Evolutionary conservation across 2,888 invertebrate species (phyloP).

Genomic region (Cataglyphis rosenhaueri): DNA sequence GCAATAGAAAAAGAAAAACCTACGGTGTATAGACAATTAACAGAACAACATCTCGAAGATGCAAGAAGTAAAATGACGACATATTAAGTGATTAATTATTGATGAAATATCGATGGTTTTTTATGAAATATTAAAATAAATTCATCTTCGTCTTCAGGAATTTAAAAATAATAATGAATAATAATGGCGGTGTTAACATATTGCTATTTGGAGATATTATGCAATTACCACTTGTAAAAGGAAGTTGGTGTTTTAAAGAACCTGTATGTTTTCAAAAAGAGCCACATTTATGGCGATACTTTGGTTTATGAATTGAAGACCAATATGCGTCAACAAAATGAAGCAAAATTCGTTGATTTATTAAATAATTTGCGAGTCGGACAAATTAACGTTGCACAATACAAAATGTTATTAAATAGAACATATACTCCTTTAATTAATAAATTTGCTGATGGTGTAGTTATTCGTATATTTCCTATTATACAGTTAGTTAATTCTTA

Average conservation of each 20-base stretch:
- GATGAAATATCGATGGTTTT: constrained; percentile 6
- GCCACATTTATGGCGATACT: background rate
- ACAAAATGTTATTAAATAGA: background rate
- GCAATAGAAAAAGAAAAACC: constrained; percentile 1
- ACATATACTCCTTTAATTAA: no score
- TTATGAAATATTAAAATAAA: background rate
- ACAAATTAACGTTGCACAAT: background rate
- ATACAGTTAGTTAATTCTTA: background rate
- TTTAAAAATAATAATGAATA: constrained; percentile 3
- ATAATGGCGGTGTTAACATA: background rate
- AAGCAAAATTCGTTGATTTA: background rate
- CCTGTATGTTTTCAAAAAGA: background rate
- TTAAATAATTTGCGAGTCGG: constrained; percentile 11
- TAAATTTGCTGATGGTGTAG: no score
- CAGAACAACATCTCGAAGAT: constrained; percentile 8
- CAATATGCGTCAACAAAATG: background rate
- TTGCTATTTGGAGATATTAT: background rate
- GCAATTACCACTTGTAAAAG: background rate
- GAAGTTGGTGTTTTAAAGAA: background rate
- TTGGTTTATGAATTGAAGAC: background rate
- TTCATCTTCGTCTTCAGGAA: constrained; percentile 3
- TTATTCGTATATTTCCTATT: no score
- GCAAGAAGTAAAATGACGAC: constrained; percentile 1
- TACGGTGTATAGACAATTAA: background rate
- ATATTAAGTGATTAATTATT: constrained; percentile 7